Evolutionary conservation across 2,113 vertebrate species (phyloP).

Genomic region (Lycocorax pyrrhopterus): DNA sequence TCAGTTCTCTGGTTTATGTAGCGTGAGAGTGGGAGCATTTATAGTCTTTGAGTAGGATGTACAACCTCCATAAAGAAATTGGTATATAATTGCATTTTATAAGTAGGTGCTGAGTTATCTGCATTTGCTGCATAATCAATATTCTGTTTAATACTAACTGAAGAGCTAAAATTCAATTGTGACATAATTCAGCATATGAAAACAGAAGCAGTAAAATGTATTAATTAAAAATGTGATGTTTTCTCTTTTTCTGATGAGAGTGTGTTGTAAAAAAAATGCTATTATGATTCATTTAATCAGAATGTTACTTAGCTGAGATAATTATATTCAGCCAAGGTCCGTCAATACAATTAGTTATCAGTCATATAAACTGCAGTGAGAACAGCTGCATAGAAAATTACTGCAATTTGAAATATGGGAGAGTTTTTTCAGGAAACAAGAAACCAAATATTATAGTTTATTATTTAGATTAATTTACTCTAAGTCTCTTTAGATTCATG

Average conservation of each 20-base stretch:
- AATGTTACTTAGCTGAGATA: neutral
- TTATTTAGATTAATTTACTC: neutral
- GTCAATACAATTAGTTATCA: conserved; percentile 6
- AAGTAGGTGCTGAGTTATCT: neutral
- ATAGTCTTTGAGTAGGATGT: neutral
- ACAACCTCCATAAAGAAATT: neutral
- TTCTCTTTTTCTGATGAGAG: neutral
- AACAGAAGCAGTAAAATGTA: neutral
- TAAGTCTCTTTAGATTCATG: neutral
- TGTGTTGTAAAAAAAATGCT: neutral
- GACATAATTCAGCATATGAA: neutral
- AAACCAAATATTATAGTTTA: neutral
- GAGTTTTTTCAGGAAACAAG: neutral
- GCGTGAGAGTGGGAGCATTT: neutral
- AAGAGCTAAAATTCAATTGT: conserved; percentile 9
- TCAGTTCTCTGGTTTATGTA: neutral
- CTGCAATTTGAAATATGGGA: neutral
- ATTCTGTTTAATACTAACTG: neutral
- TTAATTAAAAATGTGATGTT: conserved; percentile 1
- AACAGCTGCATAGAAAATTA: neutral
- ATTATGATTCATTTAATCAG: conserved; percentile 11
- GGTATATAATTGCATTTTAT: neutral
- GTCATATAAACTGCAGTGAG: neutral
- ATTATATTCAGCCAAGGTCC: neutral
- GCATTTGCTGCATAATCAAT: neutral